These are phyloP conservation scores for Adela reaumurella DNA, from an alignment of 2,888 invertebrate genomes.

Conservation along the genomic window DNA sequence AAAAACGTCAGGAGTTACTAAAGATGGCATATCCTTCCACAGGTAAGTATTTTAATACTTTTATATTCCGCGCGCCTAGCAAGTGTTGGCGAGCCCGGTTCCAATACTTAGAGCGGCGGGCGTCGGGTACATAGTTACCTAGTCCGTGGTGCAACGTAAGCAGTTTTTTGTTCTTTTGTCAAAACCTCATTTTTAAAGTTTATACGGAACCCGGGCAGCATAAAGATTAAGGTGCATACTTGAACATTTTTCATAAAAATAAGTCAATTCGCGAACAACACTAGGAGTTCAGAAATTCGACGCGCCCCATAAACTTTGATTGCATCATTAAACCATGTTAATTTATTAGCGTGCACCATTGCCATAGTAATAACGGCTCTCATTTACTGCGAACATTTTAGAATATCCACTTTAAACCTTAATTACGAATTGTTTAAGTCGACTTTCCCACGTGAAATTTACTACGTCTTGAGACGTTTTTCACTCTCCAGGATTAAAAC, in stretches of 20 bases:
- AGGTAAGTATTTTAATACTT: too few relatives aligned
- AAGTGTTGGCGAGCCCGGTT: too few relatives aligned
- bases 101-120: too few relatives aligned
- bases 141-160: too few relatives aligned
- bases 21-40: too few relatives aligned
- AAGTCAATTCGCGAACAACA: conserved; percentile 48
- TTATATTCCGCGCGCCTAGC: too few relatives aligned
- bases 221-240: too few relatives aligned
- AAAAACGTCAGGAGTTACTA: too few relatives aligned
- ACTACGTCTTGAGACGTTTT: neutral
- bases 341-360: conserved; percentile 43
- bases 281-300: conserved; percentile 51
- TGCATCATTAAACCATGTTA: conserved; percentile 54
- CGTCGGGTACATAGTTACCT: too few relatives aligned
- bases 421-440: neutral
- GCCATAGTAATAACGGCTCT: conserved; percentile 23
- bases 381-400: conserved; percentile 23
- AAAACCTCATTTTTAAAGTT: too few relatives aligned
- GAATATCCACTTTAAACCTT: neutral
- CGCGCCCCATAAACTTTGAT: conserved; percentile 56
- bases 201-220: too few relatives aligned
- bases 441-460: neutral
- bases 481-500: neutral
- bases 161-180: too few relatives aligned
- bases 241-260: conserved; percentile 27